Percentiles rank a stretch among this genome's conserved stretches.
Evolutionary conservation across 92 coral and sea anemone species (phyloP).

Genomic region (Epizoanthus stellaris): DNA sequence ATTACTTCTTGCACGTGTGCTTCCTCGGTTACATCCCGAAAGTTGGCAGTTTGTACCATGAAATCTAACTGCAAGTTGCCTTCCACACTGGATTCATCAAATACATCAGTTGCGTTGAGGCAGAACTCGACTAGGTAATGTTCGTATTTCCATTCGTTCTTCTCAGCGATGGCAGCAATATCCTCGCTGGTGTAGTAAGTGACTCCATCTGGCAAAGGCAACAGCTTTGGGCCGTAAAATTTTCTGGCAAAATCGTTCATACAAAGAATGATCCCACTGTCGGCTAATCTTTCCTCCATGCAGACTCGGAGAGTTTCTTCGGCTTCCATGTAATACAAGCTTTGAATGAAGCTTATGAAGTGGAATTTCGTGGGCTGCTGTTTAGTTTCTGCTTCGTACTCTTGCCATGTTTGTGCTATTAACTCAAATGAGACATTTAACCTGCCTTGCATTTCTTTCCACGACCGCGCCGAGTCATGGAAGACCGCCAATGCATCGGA

Average conservation of each 20-base stretch:
- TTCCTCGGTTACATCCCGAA: constrained; percentile 33
- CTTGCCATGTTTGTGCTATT: constrained; percentile 30
- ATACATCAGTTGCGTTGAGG: constrained; percentile 36
- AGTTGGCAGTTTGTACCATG: constrained; percentile 38
- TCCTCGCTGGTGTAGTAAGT: constrained; percentile 14
- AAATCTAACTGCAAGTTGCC: constrained; percentile 51
- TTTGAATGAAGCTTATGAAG: constrained; percentile 44
- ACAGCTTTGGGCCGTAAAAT: constrained; percentile 23
- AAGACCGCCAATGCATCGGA: constrained; percentile 6
- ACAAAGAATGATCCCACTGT: constrained; percentile 38
- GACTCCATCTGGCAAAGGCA: constrained; percentile 13
- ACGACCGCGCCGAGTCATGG: background rate
- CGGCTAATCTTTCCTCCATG: constrained; percentile 36
- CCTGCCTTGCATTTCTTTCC: constrained; percentile 16
- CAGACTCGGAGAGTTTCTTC: constrained; percentile 34
- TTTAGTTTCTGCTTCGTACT: constrained; percentile 25
- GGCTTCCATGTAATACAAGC: constrained; percentile 46
- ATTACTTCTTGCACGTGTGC: constrained; percentile 15
- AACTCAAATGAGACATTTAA: constrained; percentile 27
- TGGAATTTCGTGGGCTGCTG: constrained; percentile 36
- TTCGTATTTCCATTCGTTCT: constrained; percentile 35
- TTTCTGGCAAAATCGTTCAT: constrained; percentile 26
- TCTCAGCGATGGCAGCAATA: constrained; percentile 40
- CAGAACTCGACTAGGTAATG: constrained; percentile 17
- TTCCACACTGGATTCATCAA: constrained; percentile 32